Evolutionary conservation across 37 sponge, comb jelly and placozoan species (phyloP), one percentile per base, ranked within the genome.

Genomic region (Beroe forskalii): DNA sequence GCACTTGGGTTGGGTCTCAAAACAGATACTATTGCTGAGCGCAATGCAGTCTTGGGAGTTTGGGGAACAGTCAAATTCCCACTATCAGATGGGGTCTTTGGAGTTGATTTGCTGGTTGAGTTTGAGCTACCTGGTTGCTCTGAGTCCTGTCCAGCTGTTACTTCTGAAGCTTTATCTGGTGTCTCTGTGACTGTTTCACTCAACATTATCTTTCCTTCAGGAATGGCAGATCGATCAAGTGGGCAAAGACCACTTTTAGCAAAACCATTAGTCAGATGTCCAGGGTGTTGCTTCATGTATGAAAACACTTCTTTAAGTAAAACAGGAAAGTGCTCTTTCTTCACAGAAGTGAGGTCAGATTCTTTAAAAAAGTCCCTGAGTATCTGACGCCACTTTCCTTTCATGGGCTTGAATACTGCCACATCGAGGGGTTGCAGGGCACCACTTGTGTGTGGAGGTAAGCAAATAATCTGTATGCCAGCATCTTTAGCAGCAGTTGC

Each of bases 401-500:
- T 94, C 40, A 92, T 40, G 17, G 92, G 91, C 0, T 90, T 83
- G 76, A 91, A 94, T 17, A 94, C 92, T 32, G 63, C 67, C 0
- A 92, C 91, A 69, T 94, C 92, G 27, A 92, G 67, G 27, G 94
- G 94, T 41, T 92, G 91, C 27, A 92, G 62, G 6, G 90, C 41
- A 39, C 91, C 90, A 31, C 92, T 91, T 14, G 76, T 89, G 89
- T 94, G 91, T 23, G 94, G 91, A 30, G 94, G 94, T 23, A 94
- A 48, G 55, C 92, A 94, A 2, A 94, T n/a, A 0, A 92, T 30
- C 30, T 92, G 92, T 32, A 92, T 36, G 40, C 91, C 89, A 39
- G 36, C 55, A 8, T 1, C 40, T 23, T 89, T 69, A 32, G 93
- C 93, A 36, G 30, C 17, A 25, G 90, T 33, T 17, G 90, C 64